phyloP scores from a whole-genome alignment of 2,797 vertebrate genomes.

The Morelia viridis region DNA sequence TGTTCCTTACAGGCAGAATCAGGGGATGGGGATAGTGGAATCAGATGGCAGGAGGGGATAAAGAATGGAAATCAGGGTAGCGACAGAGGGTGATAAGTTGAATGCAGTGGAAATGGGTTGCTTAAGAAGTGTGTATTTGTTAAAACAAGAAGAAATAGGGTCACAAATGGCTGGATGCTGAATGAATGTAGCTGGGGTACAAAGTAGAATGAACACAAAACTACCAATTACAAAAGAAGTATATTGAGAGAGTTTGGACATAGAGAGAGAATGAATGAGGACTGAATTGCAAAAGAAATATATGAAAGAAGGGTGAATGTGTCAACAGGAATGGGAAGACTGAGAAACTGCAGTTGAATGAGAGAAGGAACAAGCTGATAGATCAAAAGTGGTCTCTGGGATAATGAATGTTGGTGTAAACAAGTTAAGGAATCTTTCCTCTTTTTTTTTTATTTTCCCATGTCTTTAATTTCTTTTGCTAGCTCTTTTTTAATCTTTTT shows the following conservation, averaged over 20 bases:
- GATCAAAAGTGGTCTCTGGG: background rate
- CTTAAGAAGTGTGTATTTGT: background rate
- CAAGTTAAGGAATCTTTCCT: background rate
- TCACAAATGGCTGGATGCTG: background rate
- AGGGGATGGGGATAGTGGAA: background rate
- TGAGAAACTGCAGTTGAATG: background rate
- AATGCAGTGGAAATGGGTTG: background rate
- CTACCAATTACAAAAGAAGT: background rate
- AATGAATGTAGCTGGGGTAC: background rate
- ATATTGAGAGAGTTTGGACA: background rate
- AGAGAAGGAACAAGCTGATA: background rate
- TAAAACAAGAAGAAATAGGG: background rate
- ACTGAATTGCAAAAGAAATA: background rate
- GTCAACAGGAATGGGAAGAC: background rate
- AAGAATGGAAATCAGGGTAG: background rate
- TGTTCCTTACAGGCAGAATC: background rate
- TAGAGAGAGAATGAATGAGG: background rate
- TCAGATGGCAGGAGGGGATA: background rate
- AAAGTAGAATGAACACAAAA: background rate
- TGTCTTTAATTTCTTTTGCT: background rate
- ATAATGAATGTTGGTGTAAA: background rate
- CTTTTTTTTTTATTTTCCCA: background rate
- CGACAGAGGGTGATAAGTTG: background rate
- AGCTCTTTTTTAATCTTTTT: background rate
- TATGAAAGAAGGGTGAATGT: background rate